These are phyloP conservation scores for Delichon dasypus DNA, from an alignment of 2,797 vertebrate genomes.

Conservation along the genomic window DNA sequence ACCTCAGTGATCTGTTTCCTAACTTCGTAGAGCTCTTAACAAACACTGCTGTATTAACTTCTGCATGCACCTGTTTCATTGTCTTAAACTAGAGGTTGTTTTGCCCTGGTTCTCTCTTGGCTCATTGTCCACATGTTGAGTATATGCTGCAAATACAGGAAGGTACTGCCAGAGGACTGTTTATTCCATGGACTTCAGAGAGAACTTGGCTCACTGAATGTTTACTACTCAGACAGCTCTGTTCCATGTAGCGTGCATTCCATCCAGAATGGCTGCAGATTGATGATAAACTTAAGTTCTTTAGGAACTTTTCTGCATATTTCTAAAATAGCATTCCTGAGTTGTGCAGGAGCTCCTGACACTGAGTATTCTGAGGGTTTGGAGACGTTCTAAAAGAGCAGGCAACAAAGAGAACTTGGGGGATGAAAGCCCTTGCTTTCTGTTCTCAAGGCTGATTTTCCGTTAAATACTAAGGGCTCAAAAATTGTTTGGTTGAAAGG, in stretches of 20 bases:
- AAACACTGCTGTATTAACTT: not conserved
- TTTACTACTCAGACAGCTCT: not conserved
- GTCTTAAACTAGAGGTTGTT: not conserved
- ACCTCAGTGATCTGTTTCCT: not conserved
- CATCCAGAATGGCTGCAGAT: not conserved
- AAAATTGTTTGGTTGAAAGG: not conserved
- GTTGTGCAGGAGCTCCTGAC: not conserved
- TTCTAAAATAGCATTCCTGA: not conserved
- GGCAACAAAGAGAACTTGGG: not conserved
- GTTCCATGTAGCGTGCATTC: not conserved
- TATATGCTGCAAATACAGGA: not conserved
- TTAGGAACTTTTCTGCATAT: not conserved
- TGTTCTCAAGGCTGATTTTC: not conserved
- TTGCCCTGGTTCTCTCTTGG: not conserved
- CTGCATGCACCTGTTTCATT: not conserved
- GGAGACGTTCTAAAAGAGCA: not conserved
- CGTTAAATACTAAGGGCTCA: not conserved
- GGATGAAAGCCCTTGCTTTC: not conserved
- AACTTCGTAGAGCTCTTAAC: not conserved
- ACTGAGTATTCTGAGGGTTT: not conserved
- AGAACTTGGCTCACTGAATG: not conserved
- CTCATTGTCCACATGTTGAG: not conserved
- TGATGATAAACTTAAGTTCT: not conserved
- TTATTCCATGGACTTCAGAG: not conserved
- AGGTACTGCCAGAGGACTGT: not conserved